Evolutionary conservation across 1,140 invertebrate species (phyloP).

Genomic region (Melipona quadrifasciata): DNA sequence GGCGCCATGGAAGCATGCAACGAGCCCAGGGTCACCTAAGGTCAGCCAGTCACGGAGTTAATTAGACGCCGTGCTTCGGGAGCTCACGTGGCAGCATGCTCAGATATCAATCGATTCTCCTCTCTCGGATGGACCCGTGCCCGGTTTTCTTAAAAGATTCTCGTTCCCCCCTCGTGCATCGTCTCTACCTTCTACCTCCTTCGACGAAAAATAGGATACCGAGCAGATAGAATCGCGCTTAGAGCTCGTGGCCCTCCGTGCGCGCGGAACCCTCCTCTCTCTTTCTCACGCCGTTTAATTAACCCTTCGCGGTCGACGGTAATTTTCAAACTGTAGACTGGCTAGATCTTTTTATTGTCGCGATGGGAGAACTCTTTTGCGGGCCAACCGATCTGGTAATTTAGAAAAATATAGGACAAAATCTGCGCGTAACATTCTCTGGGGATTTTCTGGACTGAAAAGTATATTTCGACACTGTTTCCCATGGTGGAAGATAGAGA

Average conservation of each 20-base stretch:
- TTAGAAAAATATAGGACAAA: no score
- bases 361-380: no score
- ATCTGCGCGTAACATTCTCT: no score
- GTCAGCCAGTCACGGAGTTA: constrained; percentile 82
- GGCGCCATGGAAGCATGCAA: constrained; percentile 67
- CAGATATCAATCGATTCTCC: constrained; percentile 70
- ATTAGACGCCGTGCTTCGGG: constrained; percentile 78
- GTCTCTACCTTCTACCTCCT: neutral
- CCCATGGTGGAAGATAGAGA: no score
- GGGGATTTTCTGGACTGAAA: no score
- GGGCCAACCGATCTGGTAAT: no score
- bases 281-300: constrained; percentile 25
- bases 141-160: constrained; percentile 56
- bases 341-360: no score
- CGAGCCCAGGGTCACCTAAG: constrained; percentile 70
- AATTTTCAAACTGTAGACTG: no score
- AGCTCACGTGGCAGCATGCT: constrained; percentile 70
- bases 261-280: neutral
- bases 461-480: no score
- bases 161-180: neutral
- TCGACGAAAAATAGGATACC: constrained; percentile 43
- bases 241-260: constrained; percentile 6
- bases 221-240: constrained; percentile 41
- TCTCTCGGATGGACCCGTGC: constrained; percentile 57
- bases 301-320: neutral